phyloP scores from a whole-genome alignment of 1,140 invertebrate genomes.

The Vanessa atalanta region DNA sequence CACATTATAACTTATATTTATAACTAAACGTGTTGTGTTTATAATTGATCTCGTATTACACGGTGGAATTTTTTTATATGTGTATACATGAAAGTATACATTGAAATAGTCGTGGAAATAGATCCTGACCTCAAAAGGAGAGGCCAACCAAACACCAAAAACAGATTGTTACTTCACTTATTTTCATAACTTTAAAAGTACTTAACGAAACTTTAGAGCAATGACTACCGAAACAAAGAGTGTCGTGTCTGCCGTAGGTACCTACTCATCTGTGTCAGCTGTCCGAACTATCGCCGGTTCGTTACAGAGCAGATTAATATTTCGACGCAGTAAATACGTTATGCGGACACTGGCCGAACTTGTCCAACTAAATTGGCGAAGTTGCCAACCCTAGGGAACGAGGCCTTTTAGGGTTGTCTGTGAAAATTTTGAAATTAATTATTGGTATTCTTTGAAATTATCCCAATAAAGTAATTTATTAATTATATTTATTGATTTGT shows the following conservation, averaged over 20 bases:
- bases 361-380: slow-evolving; percentile 71
- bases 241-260: slow-evolving; percentile 36
- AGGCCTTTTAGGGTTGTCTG: slow-evolving; percentile 47
- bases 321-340: slow-evolving; percentile 77
- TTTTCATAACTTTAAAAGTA: too few species aligned
- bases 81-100: too few species aligned
- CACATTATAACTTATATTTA: too few species aligned
- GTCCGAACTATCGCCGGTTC: slow-evolving; percentile 65
- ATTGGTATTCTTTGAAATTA: too few species aligned
- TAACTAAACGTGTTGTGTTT: too few species aligned
- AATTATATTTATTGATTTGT: too few species aligned
- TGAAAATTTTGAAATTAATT: background rate
- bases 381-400: slow-evolving; percentile 63
- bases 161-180: background rate
- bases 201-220: background rate
- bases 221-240: slow-evolving; percentile 15
- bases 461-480: too few species aligned
- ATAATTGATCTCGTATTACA: background rate
- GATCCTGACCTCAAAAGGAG: background rate
- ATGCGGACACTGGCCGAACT: slow-evolving; percentile 70
- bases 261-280: slow-evolving; percentile 51
- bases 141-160: too few species aligned
- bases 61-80: too few species aligned
- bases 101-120: too few species aligned
- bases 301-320: slow-evolving; percentile 75